Base-by-base conservation (phyloP, 2,113 vertebrate species). In the Melanerpes aurifrons region DNA sequence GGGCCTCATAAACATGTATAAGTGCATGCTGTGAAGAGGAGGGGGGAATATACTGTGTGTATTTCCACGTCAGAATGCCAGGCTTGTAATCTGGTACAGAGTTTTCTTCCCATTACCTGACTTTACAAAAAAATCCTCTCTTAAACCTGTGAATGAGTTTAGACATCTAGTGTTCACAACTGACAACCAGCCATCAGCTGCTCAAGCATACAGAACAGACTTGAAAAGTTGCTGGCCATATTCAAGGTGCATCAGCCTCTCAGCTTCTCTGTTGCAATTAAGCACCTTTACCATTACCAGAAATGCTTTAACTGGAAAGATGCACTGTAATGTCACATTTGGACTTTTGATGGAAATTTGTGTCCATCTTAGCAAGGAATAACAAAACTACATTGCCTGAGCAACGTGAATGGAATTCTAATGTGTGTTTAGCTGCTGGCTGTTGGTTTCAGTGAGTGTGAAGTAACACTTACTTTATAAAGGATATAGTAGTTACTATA, bases 311-410 rank as follows among this genome's bases (percentile, higher is more conserved):
- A 96, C 78, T 93, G 53, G 79, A 91, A 94, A 86, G 85, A 91
- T 76, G 25, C 86, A 35, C 66, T 83, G 68, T 54, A 93, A 93
- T 81, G 58, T 67, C 87, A 72, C 59, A 96, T 94, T 97, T 75
- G n/a, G 90, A 90, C 87, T 96, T 96, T 95, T 98, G 98, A 98
- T 98, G 96, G 98, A 98, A 97, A 96, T 93, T 98, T 98, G 98
- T 98, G 97, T 97, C 94, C 97, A 96, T 98, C 97, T 97, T 96
- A 97, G 82, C 96, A 93, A 96, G 97, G 98, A 97, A 95, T 83
- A 91, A 80, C 73, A 92, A 94, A 97, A 95, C 91, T 98, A 97
- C 98, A 98, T 97, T 97, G 97, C 96, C 96, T 97, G 97, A 98
- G 97, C 93, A 97, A 97, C 97, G 95, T 97, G 89, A 92, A 87